A percentile compares a stretch with the other conserved stretches of the same genome.
These are phyloP conservation scores for Paelopatides confundens DNA, from an alignment of 53 echinoderm and acorn worm genomes.

Conservation along the genomic window DNA sequence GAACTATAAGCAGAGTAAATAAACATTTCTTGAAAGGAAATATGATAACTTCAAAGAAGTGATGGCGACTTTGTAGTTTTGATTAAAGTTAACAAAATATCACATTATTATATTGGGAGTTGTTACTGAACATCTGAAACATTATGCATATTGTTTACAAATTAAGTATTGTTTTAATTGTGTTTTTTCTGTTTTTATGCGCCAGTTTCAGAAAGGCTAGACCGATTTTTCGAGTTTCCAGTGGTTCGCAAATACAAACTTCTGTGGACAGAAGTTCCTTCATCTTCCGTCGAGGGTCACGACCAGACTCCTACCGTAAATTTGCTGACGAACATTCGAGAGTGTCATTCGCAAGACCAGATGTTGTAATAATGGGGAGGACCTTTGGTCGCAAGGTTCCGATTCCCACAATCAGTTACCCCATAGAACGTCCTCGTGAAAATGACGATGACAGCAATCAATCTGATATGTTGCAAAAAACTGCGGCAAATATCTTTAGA, in stretches of 20 bases:
- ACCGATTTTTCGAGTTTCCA: background rate
- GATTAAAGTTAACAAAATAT: too few relatives aligned
- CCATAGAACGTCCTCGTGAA: background rate
- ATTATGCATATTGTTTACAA: too few relatives aligned
- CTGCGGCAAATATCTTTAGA: slow-evolving; percentile 13
- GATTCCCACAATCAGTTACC: background rate
- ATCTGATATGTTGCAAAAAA: background rate
- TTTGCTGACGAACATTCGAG: background rate
- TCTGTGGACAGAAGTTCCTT: slow-evolving; percentile 2
- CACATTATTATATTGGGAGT: too few relatives aligned
- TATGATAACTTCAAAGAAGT: too few relatives aligned
- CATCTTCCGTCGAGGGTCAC: slow-evolving; percentile 10
- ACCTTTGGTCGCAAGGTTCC: slow-evolving; percentile 3
- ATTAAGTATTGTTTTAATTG: too few relatives aligned
- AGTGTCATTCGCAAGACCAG: background rate
- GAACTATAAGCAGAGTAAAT: too few relatives aligned
- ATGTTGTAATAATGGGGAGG: slow-evolving; percentile 7
- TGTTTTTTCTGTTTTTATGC: too few relatives aligned
- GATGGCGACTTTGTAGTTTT: too few relatives aligned
- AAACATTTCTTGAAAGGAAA: too few relatives aligned
- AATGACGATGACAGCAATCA: background rate
- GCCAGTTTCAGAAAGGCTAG: background rate
- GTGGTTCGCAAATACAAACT: background rate
- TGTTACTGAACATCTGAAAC: too few relatives aligned
- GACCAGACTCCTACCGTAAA: background rate